Conservation (phyloP, 2,888 invertebrate species). For the Erpobdella octoculata region DNA sequence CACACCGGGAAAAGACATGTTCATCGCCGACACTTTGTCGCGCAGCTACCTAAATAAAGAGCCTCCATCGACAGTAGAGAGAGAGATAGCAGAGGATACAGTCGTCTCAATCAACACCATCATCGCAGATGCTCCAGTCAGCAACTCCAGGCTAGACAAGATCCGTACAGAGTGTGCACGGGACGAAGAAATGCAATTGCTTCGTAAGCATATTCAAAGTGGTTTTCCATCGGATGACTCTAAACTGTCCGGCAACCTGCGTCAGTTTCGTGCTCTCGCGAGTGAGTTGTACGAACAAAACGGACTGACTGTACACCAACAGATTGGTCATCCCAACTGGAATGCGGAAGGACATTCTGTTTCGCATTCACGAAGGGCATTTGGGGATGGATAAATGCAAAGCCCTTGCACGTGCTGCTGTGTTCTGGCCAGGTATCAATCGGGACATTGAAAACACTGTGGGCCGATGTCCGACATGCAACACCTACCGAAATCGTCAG, state of each 20-base stretch:
- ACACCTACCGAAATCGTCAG: background rate
- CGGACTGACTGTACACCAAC: background rate
- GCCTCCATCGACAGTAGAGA: background rate
- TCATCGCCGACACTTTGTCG: conserved; percentile 37
- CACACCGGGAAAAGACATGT: conserved; percentile 35
- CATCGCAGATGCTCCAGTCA: too few species aligned
- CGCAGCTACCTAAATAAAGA: conserved; percentile 29
- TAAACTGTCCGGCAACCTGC: too few species aligned
- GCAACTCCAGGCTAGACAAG: too few species aligned
- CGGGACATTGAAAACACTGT: conserved; percentile 16
- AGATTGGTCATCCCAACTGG: conserved; percentile 13
- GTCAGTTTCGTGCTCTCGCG: too few species aligned
- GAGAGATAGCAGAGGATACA: too few species aligned
- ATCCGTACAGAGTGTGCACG: too few species aligned
- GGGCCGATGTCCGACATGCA: conserved; percentile 5
- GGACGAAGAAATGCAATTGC: too few species aligned
- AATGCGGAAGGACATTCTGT: background rate
- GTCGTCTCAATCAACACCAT: too few species aligned
- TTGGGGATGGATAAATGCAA: conserved; percentile 21
- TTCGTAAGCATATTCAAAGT: too few species aligned
- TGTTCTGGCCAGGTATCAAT: conserved; percentile 29
- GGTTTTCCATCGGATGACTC: too few species aligned
- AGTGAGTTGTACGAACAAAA: too few species aligned
- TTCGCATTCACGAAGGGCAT: conserved; percentile 25
- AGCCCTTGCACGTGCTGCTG: conserved; percentile 5